Conservation (phyloP, 2,113 vertebrate genomes). For the Syngnathus typhle region DNA sequence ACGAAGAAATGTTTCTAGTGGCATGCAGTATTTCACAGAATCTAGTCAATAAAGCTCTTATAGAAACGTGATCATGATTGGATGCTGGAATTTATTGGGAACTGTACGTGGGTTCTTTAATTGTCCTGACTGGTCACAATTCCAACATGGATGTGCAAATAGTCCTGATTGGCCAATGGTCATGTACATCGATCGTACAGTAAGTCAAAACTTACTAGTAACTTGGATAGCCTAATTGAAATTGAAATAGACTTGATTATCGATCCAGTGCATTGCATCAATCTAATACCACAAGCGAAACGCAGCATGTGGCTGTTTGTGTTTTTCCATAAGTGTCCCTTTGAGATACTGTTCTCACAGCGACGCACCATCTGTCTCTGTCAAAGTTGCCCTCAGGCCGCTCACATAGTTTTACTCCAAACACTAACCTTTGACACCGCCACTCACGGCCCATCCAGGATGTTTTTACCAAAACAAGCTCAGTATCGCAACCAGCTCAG, state of each 20-base stretch:
- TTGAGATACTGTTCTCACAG: neutral
- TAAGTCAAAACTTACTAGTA: too few relatives aligned
- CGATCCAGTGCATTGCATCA: neutral
- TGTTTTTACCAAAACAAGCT: slow-evolving; percentile 55
- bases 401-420: slow-evolving; percentile 38
- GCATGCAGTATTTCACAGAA: slow-evolving; percentile 39
- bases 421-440: slow-evolving; percentile 32
- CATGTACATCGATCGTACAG: too few relatives aligned
- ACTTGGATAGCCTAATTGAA: neutral
- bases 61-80: slow-evolving; percentile 12
- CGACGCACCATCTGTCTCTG: slow-evolving; percentile 22
- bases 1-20: slow-evolving; percentile 31
- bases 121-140: neutral
- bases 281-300: neutral
- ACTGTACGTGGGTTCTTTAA: neutral
- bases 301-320: neutral
- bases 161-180: neutral
- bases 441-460: slow-evolving; percentile 29
- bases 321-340: neutral
- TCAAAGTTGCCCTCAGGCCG: slow-evolving; percentile 25
- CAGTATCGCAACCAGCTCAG: slow-evolving; percentile 31
- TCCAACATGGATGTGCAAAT: neutral
- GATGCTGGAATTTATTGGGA: neutral
- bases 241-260: neutral
- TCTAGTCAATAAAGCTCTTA: slow-evolving; percentile 48